These are phyloP conservation scores for Pangasianodon gigas DNA, from an alignment of 2,113 vertebrate species.

Conservation along the genomic window DNA sequence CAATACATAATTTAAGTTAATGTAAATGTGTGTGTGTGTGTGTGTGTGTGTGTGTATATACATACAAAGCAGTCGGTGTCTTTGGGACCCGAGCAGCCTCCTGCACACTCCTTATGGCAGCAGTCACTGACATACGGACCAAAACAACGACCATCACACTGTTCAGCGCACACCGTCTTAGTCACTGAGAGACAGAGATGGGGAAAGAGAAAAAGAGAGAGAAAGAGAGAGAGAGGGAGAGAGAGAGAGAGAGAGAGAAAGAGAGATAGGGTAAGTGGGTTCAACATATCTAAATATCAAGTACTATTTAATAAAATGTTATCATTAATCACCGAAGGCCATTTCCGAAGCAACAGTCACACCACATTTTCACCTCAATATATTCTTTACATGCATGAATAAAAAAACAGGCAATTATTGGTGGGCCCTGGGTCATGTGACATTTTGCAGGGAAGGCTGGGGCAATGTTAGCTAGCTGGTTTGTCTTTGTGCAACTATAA, in stretches of 20 bases:
- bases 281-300: neutral
- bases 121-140: conserved; percentile 96
- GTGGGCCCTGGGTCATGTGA: neutral
- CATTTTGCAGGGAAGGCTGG: neutral
- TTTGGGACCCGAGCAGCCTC: conserved; percentile 94
- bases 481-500: neutral
- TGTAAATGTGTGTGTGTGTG: neutral
- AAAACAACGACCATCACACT: conserved; percentile 95
- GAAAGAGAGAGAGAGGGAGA: conserved; percentile 37
- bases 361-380: neutral
- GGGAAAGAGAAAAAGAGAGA: conserved; percentile 32
- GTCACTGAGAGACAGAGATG: conserved; percentile 79
- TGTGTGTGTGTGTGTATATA: conserved; percentile 40
- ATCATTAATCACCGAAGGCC: neutral
- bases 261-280: neutral
- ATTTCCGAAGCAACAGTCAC: neutral
- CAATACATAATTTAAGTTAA: too few relatives aligned
- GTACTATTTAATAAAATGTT: neutral
- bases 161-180: conserved; percentile 93
- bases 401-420: neutral
- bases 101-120: conserved; percentile 96
- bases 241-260: conserved; percentile 12
- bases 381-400: neutral
- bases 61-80: conserved; percentile 97
- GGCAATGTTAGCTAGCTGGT: neutral